phyloP scores from a whole-genome alignment of 2,113 vertebrate species.

The Ochotona curzoniae region DNA sequence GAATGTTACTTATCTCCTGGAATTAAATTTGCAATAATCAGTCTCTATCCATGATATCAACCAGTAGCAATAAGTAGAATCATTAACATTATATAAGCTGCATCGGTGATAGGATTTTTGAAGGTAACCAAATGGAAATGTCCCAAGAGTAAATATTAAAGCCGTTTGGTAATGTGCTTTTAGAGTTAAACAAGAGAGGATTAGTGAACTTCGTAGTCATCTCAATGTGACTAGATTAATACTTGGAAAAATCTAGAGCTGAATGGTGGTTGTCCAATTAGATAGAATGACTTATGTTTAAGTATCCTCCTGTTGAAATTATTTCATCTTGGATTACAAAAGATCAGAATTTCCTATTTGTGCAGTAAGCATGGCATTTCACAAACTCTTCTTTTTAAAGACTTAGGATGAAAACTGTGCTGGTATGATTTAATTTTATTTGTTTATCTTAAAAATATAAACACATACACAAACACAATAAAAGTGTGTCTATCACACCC shows the following conservation, averaged over 20 bases:
- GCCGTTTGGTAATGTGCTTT: not conserved
- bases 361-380: not conserved
- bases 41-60: conserved; percentile 6
- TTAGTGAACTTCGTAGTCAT: not conserved
- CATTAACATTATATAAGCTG: conserved; percentile 20
- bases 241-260: not conserved
- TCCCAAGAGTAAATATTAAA: not conserved
- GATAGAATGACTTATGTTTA: not conserved
- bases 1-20: not conserved
- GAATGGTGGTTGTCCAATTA: accelerated
- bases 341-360: not conserved
- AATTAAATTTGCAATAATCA: conserved; percentile 44
- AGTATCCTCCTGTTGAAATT: not conserved
- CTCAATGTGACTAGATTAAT: not conserved
- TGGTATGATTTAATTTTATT: not conserved
- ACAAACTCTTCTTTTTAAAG: not conserved
- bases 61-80: not conserved
- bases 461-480: not conserved
- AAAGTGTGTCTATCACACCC: not conserved
- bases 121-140: not conserved
- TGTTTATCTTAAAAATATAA: not conserved
- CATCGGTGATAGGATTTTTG: not conserved
- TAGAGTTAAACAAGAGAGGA: not conserved
- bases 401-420: not conserved
- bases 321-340: not conserved